These are phyloP conservation scores for Portunus trituberculatus DNA, from an alignment of 1,140 invertebrate species.

Conservation along the genomic window DNA sequence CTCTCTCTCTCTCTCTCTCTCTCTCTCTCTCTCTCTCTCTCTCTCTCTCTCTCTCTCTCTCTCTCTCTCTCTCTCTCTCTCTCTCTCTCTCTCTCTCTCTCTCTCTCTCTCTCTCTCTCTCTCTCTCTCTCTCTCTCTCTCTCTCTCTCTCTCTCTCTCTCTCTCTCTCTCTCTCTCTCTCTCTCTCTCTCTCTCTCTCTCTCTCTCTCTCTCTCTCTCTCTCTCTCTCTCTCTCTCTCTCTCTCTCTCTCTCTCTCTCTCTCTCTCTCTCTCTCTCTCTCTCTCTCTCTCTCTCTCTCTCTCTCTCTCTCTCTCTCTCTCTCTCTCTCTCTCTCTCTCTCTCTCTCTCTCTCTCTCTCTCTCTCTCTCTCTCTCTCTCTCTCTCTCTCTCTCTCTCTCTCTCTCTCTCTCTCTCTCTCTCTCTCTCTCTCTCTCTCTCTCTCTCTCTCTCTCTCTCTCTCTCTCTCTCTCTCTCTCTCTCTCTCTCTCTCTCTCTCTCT, in stretches of 20 bases:
- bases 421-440: no score
- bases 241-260: no score
- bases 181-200: neutral
- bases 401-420: no score
- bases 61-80: neutral
- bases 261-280: no score
- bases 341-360: neutral
- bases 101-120: no score
- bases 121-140: neutral
- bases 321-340: neutral
- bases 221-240: neutral
- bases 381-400: neutral
- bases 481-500: neutral
- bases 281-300: neutral
- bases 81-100: no score
- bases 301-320: no score
- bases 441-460: neutral
- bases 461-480: constrained; percentile 37
- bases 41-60: no score
- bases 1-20: neutral
- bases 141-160: no score
- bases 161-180: neutral
- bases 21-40: neutral
- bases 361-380: no score
- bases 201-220: no score